Evolutionary conservation across 2,797 vertebrate genomes (phyloP).

Genomic region (Otus scops): DNA sequence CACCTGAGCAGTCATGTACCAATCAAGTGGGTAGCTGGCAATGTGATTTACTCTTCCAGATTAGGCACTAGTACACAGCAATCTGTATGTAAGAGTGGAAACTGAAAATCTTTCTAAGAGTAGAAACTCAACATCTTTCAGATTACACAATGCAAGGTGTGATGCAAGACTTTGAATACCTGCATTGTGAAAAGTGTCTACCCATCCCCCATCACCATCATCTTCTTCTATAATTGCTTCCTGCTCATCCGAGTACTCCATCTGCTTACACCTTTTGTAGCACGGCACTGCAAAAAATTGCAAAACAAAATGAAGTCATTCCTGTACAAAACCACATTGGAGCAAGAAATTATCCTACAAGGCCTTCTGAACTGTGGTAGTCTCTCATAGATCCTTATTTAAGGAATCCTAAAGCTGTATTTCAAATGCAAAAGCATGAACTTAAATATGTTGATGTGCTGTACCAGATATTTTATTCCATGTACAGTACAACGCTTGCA

Average conservation of each 20-base stretch:
- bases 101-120: not conserved
- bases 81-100: not conserved
- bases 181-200: constrained; percentile 96
- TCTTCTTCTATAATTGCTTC: constrained; percentile 99
- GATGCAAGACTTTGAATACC: constrained; percentile 71
- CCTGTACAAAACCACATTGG: not conserved
- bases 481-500: not conserved
- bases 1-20: not conserved
- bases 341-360: not conserved
- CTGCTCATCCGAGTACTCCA: constrained; percentile 98
- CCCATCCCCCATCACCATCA: constrained; percentile 98
- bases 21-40: not conserved
- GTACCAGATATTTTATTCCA: not conserved
- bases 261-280: constrained; percentile 98
- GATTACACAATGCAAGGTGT: not conserved
- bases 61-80: not conserved
- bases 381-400: not conserved
- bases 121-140: not conserved
- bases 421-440: not conserved
- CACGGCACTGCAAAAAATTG: constrained; percentile 85
- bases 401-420: not conserved
- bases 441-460: not conserved
- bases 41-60: not conserved
- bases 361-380: not conserved
- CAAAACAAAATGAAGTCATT: not conserved